These are phyloP conservation scores for Scortum barcoo DNA, from an alignment of 2,113 vertebrate genomes.

Conservation along the genomic window DNA sequence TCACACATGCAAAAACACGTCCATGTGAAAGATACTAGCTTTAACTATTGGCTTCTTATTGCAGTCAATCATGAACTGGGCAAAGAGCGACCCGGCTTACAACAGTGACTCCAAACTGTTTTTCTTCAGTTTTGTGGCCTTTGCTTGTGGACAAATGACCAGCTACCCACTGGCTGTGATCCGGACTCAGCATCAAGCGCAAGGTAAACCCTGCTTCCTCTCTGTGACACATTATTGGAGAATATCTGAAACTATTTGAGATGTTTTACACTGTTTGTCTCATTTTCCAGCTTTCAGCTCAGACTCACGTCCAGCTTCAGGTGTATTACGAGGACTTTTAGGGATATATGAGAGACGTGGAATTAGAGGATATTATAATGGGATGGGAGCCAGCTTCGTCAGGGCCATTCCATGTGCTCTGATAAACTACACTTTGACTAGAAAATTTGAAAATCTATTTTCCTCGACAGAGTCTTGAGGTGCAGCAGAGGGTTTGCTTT, in stretches of 20 bases:
- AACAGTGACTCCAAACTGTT: constrained; percentile 81
- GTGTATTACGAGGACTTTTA: constrained; percentile 68
- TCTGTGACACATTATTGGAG: not conserved
- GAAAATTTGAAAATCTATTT: constrained; percentile 76
- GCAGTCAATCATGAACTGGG: constrained; percentile 85
- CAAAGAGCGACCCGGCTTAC: constrained; percentile 73
- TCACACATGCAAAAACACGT: not conserved
- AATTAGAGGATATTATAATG: constrained; percentile 81
- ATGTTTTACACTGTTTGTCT: constrained; percentile 7
- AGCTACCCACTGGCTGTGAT: constrained; percentile 85
- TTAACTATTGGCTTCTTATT: constrained; percentile 21
- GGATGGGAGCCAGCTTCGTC: constrained; percentile 84
- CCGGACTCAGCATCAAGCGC: constrained; percentile 83
- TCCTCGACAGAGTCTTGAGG: constrained; percentile 58
- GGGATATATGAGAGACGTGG: constrained; percentile 79
- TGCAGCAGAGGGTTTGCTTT: not conserved
- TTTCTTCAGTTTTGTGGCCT: constrained; percentile 84
- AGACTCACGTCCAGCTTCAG: constrained; percentile 49
- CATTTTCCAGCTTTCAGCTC: constrained; percentile 79
- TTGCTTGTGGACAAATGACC: constrained; percentile 81
- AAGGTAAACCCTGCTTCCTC: constrained; percentile 64
- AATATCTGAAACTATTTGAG: not conserved
- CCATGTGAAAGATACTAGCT: not conserved
- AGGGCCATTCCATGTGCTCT: constrained; percentile 82
- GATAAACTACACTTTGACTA: constrained; percentile 82